Conservation (phyloP, 2,888 invertebrate genomes). For the Strigamia transsilvanica region DNA sequence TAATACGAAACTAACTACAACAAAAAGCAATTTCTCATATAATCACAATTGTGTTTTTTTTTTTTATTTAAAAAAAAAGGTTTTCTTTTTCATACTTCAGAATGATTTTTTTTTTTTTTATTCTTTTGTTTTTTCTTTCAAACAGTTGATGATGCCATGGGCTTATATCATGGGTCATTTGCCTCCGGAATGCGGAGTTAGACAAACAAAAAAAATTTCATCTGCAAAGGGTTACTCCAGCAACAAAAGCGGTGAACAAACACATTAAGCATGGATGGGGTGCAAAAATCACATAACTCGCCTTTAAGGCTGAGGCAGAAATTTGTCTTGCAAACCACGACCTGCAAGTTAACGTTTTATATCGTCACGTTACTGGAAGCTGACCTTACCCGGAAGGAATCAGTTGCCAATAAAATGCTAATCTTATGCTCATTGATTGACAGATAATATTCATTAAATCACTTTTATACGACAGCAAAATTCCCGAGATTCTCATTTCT, state of each 20-base stretch:
- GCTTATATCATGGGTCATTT: conserved; percentile 46
- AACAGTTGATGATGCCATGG: conserved; percentile 8
- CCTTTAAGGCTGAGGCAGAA: conserved; percentile 26
- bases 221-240: conserved; percentile 40
- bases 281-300: conserved; percentile 21
- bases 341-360: not conserved
- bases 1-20: conserved; percentile 25
- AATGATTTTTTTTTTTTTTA: not conserved
- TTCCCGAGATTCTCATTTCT: not conserved
- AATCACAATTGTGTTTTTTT: not conserved
- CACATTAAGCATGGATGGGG: conserved; percentile 40
- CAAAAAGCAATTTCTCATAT: not conserved
- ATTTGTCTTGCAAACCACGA: conserved; percentile 46
- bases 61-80: not conserved
- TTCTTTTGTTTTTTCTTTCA: not conserved
- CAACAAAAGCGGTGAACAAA: conserved; percentile 49
- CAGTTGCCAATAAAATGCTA: conserved; percentile 16
- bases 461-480: not conserved
- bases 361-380: conserved; percentile 22
- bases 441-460: not conserved
- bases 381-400: conserved; percentile 40
- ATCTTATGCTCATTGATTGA: not conserved
- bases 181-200: conserved; percentile 43
- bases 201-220: conserved; percentile 39
- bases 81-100: not conserved